These are phyloP conservation scores for Sinocyclocheilus anophthalmus DNA, from an alignment of 2,113 vertebrate genomes.

Conservation along the genomic window DNA sequence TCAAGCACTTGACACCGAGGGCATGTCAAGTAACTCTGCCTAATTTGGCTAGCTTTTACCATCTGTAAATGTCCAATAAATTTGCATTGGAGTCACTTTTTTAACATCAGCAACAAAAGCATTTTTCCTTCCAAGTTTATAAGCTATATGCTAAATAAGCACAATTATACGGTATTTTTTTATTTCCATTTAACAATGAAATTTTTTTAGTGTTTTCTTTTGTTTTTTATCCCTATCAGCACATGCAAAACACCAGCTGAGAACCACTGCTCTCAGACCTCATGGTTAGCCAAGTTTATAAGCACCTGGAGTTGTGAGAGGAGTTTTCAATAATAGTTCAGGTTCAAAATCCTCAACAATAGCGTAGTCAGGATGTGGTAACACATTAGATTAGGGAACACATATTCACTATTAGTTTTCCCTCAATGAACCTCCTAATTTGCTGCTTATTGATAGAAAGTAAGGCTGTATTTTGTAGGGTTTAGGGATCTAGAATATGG, in stretches of 20 bases:
- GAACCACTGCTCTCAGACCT: neutral
- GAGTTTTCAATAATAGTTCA: neutral
- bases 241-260: neutral
- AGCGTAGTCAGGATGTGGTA: neutral
- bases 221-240: neutral
- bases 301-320: neutral
- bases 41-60: slow-evolving; percentile 2
- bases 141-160: neutral
- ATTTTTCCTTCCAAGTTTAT: neutral
- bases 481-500: too few relatives aligned
- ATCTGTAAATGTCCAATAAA: neutral
- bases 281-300: neutral
- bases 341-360: neutral
- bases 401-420: too few relatives aligned
- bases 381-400: too few relatives aligned
- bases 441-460: too few relatives aligned
- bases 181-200: neutral
- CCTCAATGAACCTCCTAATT: too few relatives aligned
- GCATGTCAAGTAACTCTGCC: neutral
- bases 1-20: too few relatives aligned
- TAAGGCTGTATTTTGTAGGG: too few relatives aligned
- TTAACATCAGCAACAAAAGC: neutral
- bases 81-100: neutral
- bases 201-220: neutral
- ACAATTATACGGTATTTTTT: neutral